Conservation (phyloP, 2,797 vertebrate genomes). For the Catamblyrhynchus diadema region DNA sequence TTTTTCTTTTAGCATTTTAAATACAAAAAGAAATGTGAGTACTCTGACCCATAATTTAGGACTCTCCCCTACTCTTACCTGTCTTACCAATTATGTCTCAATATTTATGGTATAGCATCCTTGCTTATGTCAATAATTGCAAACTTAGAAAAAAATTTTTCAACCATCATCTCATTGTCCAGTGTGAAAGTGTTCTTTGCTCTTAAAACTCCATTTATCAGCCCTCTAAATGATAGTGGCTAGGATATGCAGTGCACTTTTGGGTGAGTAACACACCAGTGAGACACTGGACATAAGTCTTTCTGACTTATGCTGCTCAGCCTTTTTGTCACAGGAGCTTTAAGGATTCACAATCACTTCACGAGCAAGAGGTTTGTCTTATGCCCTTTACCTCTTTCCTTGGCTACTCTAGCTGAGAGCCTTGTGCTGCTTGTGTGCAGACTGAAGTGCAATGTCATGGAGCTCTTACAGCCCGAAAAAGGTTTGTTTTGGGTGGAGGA, state of each 20-base stretch:
- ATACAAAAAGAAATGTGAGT: not conserved
- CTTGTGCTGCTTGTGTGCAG: not conserved
- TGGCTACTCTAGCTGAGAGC: not conserved
- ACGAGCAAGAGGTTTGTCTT: not conserved
- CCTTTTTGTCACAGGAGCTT: not conserved
- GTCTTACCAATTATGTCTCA: not conserved
- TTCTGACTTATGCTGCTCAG: not conserved
- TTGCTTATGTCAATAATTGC: not conserved
- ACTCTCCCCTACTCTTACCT: not conserved
- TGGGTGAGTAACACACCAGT: not conserved
- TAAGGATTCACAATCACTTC: not conserved
- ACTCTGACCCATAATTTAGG: not conserved
- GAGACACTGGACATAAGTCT: not conserved
- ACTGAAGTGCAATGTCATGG: not conserved
- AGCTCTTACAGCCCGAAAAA: not conserved
- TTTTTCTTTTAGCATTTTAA: not conserved
- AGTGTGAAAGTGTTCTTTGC: not conserved
- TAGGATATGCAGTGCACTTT: not conserved
- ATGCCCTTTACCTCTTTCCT: not conserved
- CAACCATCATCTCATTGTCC: not conserved
- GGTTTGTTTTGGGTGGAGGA: not conserved
- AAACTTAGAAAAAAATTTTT: not conserved
- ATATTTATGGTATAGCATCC: not conserved
- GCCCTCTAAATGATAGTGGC: not conserved
- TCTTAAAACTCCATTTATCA: not conserved